Conservation (phyloP, 2,888 invertebrate genomes). For the Anarsia innoxiella region DNA sequence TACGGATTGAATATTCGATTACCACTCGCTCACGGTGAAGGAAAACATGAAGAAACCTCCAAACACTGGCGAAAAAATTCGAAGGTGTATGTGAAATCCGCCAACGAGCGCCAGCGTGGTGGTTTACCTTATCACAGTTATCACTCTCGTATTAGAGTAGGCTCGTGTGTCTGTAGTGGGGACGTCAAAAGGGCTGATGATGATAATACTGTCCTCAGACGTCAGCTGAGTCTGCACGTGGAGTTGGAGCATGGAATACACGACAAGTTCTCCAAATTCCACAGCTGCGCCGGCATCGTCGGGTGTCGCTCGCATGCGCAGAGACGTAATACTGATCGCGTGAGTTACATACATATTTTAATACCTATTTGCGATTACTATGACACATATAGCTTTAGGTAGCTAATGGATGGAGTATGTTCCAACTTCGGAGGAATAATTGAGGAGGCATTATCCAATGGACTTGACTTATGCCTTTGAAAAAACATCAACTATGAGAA, state of each 20-base stretch:
- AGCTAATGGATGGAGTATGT: neutral
- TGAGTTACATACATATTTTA: neutral
- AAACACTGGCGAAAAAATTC: no score
- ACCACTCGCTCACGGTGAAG: no score
- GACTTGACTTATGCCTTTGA: neutral
- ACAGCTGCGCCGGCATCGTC: conserved; percentile 41
- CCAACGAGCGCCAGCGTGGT: no score
- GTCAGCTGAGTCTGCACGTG: conserved; percentile 48
- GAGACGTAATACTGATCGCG: neutral
- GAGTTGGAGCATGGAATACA: conserved; percentile 42
- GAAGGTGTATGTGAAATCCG: no score
- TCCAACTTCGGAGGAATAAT: neutral
- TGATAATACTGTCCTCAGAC: conserved; percentile 29
- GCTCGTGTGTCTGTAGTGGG: no score
- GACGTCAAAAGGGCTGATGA: no score
- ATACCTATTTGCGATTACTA: neutral
- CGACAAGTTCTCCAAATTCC: conserved; percentile 47
- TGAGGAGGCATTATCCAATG: neutral
- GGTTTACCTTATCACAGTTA: no score
- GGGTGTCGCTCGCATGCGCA: conserved; percentile 13
- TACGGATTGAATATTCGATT: no score
- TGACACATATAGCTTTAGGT: neutral
- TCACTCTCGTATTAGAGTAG: no score
- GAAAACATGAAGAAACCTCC: no score
- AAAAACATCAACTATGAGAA: no score